Conservation (phyloP, 2,797 vertebrate species). For the Lithobates sylvaticus region DNA sequence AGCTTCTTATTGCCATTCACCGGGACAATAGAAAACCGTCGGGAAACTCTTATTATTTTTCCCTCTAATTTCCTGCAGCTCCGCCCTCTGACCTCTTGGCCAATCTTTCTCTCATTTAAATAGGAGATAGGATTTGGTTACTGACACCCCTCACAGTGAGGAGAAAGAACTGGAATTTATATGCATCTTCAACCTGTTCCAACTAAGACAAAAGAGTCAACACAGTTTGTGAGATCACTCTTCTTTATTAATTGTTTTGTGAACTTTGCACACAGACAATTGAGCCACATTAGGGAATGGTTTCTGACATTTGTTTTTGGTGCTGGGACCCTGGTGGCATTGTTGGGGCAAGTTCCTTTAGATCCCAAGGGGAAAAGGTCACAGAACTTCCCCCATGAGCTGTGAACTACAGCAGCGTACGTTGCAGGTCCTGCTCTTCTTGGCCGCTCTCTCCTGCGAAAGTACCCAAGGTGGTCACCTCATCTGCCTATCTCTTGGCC, state of each 20-base stretch:
- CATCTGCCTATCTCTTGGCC: too few species aligned
- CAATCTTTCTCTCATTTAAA: neutral
- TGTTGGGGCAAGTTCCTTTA: too few species aligned
- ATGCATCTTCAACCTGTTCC: neutral
- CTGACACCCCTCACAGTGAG: neutral
- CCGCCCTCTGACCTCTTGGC: conserved; percentile 25
- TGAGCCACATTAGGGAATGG: neutral
- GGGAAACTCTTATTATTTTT: neutral
- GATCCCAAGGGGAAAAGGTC: too few species aligned
- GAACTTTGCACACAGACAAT: neutral
- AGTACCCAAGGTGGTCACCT: too few species aligned
- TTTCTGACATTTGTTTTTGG: too few species aligned
- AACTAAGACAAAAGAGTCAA: neutral
- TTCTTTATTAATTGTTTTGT: neutral
- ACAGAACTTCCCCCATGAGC: too few species aligned
- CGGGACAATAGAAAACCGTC: neutral
- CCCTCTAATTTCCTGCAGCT: conserved; percentile 33
- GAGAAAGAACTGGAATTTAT: neutral
- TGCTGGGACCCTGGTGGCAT: too few species aligned
- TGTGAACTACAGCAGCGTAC: too few species aligned
- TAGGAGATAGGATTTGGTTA: neutral
- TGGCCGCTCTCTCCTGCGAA: too few species aligned
- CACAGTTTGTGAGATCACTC: too few species aligned
- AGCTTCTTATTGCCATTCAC: conserved; percentile 1
- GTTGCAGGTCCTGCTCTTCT: too few species aligned